A percentile compares a stretch with the other conserved stretches of the same genome.
Conservation (phyloP, 30 jellyfish, hydroid and myxozoan species). For the Calvadosia cruxmelitensis region DNA sequence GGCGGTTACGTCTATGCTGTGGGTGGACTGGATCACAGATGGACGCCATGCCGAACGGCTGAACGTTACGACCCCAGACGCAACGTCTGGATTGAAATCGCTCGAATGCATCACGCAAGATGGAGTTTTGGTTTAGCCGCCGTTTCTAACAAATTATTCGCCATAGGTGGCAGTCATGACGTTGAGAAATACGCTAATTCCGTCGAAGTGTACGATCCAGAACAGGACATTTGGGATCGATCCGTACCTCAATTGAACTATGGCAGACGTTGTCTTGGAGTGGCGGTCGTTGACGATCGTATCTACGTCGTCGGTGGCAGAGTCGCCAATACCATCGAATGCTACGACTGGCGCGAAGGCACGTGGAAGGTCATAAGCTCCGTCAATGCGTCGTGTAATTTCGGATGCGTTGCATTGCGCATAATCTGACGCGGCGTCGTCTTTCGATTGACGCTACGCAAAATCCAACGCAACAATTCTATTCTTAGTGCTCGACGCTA, state of each 20-base stretch:
- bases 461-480: too few relatives aligned
- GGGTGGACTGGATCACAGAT: conserved; percentile 81
- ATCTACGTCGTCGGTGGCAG: conserved; percentile 96
- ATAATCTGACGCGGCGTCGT: conserved; percentile 36
- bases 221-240: conserved; percentile 47
- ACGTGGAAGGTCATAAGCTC: conserved; percentile 85
- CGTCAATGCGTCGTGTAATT: conserved; percentile 78
- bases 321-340: conserved; percentile 86
- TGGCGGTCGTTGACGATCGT: conserved; percentile 76
- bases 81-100: conserved; percentile 58
- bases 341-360: conserved; percentile 45
- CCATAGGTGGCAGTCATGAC: conserved; percentile 94
- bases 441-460: too few relatives aligned
- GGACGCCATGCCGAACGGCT: conserved; percentile 71
- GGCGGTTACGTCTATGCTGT: conserved; percentile 67
- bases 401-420: conserved; percentile 93
- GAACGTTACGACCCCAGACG: conserved; percentile 66
- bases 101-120: conserved; percentile 56
- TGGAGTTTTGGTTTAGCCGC: conserved; percentile 97
- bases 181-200: conserved; percentile 85
- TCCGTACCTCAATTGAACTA: conserved; percentile 57
- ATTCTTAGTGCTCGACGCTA: too few relatives aligned
- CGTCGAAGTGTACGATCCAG: conserved; percentile 80
- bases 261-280: conserved; percentile 92
- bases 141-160: conserved; percentile 42